Base-by-base conservation (phyloP, 2,797 vertebrate genomes). In the Malurus splendens region DNA sequence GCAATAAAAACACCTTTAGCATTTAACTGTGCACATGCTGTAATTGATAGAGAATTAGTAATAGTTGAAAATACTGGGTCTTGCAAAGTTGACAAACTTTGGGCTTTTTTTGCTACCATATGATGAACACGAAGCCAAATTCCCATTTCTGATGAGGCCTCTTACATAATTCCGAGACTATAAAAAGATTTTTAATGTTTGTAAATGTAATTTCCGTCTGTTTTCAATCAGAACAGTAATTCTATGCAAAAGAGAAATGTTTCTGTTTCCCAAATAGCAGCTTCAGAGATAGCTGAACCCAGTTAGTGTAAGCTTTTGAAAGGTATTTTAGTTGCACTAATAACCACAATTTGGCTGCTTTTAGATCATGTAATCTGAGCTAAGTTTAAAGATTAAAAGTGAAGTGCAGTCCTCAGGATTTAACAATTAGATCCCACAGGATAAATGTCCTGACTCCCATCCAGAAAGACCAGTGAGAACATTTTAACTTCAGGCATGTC, bases 351-450 rank as follows among this genome's bases (percentile, higher is more conserved):
- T 70, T 56, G 45, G 25, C 42, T 44, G 84, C 62, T 90, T 91
- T 83, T 65, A 61, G n/a, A 72, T 71, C 23, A 27, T 83, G 60
- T 93, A 86, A 80, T 92, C 66, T 87, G 87, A 90, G 73, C 39
- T 42, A 64, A 86, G 2, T 79, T 85, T 60, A 60, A 81, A 81
- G 88, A 94, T 90, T 84, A 82, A 81, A 90, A 90, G 41, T 51
- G 17, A 75, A 87, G 68, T 77, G 50, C 54, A 77, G 32, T 93
- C 87, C 80, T 94, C n/a, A n/a, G 80, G 90, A 79, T 90, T 90
- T 73, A 84, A 79, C 71, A 79, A 88, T 84, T 82, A 89, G 86
- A 85, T 93, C 82, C 68, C 59, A 30, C n/a, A 36, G 62, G 77
- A 28, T 91, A 88, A 79, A 54, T 76, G 70, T 82, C 52, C 81